These are phyloP conservation scores for Harmothoe impar DNA, from an alignment of 2,888 invertebrate species.

Conservation along the genomic window DNA sequence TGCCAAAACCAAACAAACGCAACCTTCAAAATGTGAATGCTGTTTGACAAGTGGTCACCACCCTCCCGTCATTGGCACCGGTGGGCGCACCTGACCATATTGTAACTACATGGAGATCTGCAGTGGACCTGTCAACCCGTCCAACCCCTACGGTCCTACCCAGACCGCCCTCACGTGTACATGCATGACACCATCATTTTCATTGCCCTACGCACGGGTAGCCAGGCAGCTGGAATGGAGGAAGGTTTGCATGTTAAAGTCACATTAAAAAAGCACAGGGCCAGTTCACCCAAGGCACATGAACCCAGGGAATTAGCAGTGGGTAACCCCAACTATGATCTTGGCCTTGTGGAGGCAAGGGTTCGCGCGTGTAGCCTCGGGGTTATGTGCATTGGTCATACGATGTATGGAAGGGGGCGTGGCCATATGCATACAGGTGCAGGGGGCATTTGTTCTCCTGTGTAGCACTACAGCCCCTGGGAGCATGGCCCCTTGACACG, in stretches of 20 bases:
- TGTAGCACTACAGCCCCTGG: not conserved
- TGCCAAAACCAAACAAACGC: not conserved
- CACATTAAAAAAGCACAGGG: not conserved
- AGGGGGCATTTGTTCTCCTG: not conserved
- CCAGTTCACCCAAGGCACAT: not conserved
- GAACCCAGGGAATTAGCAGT: not conserved
- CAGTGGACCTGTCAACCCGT: not conserved
- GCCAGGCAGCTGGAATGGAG: slow-evolving; percentile 17
- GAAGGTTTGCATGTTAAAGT: not conserved
- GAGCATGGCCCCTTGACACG: not conserved
- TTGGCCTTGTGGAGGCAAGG: slow-evolving; percentile 6
- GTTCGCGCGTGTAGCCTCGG: slow-evolving; percentile 15
- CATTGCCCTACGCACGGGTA: not conserved
- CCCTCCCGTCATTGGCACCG: not conserved
- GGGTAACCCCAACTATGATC: not conserved
- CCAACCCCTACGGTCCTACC: not conserved
- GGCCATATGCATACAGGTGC: slow-evolving; percentile 48
- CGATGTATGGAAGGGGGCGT: slow-evolving; percentile 32
- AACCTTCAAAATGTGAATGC: not conserved
- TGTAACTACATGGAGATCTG: not conserved
- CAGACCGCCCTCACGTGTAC: not conserved
- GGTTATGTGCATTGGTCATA: slow-evolving; percentile 33
- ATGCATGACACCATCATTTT: not conserved
- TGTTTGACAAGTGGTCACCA: slow-evolving; percentile 8
- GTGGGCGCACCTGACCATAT: not conserved